phyloP scores from a whole-genome alignment of 2,797 vertebrate species.

The Lemur catta region DNA sequence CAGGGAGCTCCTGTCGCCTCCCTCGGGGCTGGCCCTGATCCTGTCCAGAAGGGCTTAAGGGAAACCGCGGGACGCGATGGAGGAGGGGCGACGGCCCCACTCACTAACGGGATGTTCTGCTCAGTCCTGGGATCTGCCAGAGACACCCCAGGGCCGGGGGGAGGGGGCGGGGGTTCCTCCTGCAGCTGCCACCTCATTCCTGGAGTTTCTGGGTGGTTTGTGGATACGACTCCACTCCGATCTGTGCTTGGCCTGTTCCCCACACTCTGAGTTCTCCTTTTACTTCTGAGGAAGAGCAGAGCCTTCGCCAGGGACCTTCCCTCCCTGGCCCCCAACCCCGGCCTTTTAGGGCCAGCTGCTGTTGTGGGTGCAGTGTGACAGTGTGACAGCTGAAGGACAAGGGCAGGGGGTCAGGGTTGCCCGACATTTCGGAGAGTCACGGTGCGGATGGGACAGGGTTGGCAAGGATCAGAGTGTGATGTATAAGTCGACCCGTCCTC shows the following conservation, averaged over 20 bases:
- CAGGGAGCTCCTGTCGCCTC: not conserved
- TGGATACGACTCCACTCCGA: not conserved
- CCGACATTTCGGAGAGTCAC: accelerated
- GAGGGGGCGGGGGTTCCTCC: not conserved
- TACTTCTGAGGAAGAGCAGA: slow-evolving; percentile 9
- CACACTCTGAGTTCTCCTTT: not conserved
- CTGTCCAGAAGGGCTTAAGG: not conserved
- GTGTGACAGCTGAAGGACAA: not conserved
- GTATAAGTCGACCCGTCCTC: accelerated
- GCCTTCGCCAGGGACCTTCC: not conserved
- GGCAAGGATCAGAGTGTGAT: accelerated
- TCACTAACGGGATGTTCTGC: not conserved
- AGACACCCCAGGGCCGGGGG: not conserved
- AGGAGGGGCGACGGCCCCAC: not conserved
- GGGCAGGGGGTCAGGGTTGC: not conserved
- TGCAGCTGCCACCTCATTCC: slow-evolving; percentile 52
- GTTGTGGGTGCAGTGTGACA: accelerated
- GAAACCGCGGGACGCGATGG: not conserved
- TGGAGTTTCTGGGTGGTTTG: slow-evolving; percentile 72
- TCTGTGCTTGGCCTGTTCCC: not conserved
- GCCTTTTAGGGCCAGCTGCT: not conserved
- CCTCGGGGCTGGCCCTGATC: not conserved
- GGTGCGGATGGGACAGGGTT: accelerated
- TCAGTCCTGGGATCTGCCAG: not conserved
- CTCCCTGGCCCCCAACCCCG: too few species aligned